phyloP scores from a whole-genome alignment of 2,888 invertebrate species.

The Lepidochrysops patricia region DNA sequence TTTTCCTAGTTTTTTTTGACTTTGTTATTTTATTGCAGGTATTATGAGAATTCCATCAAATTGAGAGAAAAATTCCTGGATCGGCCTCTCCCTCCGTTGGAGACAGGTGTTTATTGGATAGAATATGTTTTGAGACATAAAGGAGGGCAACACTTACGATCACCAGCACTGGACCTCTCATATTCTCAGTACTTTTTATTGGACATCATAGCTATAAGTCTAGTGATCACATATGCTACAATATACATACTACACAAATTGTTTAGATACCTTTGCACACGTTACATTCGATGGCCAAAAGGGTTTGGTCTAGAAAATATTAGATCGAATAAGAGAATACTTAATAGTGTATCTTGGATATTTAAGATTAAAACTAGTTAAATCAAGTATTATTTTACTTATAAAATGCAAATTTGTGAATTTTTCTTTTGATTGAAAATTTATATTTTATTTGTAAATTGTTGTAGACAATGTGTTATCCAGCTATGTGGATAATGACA shows the following conservation, averaged over 20 bases:
- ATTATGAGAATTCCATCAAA: slow-evolving; percentile 60
- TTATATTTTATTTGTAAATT: too few relatives aligned
- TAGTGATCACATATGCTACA: slow-evolving; percentile 39
- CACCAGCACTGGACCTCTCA: slow-evolving; percentile 63
- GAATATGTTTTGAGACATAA: slow-evolving; percentile 77
- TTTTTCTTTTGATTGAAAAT: too few relatives aligned
- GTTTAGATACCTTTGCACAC: slow-evolving; percentile 56
- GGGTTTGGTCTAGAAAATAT: slow-evolving; percentile 52
- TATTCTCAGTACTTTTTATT: slow-evolving; percentile 61
- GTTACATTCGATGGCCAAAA: slow-evolving; percentile 56
- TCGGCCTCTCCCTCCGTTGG: slow-evolving; percentile 72
- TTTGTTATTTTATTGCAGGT: slow-evolving; percentile 53
- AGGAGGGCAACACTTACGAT: slow-evolving; percentile 67
- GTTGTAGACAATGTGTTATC: too few relatives aligned
- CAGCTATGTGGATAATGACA: too few relatives aligned
- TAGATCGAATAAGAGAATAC: slow-evolving; percentile 47
- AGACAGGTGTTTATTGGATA: slow-evolving; percentile 77
- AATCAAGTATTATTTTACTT: slow-evolving; percentile 25
- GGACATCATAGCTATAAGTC: slow-evolving; percentile 51
- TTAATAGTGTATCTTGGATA: slow-evolving; percentile 54
- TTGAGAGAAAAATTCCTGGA: slow-evolving; percentile 71
- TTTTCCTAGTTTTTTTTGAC: too few relatives aligned
- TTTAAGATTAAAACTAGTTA: slow-evolving; percentile 57
- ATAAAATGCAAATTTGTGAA: not conserved
- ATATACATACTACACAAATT: slow-evolving; percentile 50